Base-by-base conservation (phyloP, 1,140 invertebrate species). In the Cydia amplana region DNA sequence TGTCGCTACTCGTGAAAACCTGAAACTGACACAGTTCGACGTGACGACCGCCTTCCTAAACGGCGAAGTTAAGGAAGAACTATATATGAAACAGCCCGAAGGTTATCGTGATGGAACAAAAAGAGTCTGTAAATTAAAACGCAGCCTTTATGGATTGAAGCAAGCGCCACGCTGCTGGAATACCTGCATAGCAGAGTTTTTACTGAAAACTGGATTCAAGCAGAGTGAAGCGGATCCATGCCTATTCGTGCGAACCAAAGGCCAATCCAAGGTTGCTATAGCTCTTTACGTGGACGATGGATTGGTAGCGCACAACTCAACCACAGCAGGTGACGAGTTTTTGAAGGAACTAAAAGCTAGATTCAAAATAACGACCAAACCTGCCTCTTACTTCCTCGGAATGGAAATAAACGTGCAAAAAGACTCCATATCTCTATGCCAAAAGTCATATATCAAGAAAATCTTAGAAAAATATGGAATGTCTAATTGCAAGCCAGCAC, bases 261-360 rank as follows among this genome's bases (percentile, higher is more conserved):
- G 75, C 10, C 72, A 77, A 20, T 55, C 74, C 16, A 74, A 85
- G 1, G 76, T 91, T 14, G 18, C 91, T 18, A 77, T 83, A 16
- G 73, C 63, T 6, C 46, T 92, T 1, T 93, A 90, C 79, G 87
- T 93, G 1, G 90, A 93, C 81, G 89, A 92, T 78, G 87, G 82
- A 25, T 74, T 93, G 18, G 80, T 91, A 63, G 84, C 78, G 32
- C 75, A 80, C 23, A 85, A 74, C 65, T 43, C 79, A 79, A 65
- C 72, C n/a, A 18, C 43, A 60, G 80, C 81, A 55, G 77, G 46
- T 25, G 70, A 78, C 23, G 32, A 72, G n/a, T 78, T 78, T 20
- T 32, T 78, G 32, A 14, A 72, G 6, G 74, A 87, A 23, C 65
- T 86, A 32, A 82, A 77, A 75, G 63, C 36, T 74, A 85, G 46